Conservation (phyloP, 2,888 invertebrate species). For the Pogonocherus hispidulus region DNA sequence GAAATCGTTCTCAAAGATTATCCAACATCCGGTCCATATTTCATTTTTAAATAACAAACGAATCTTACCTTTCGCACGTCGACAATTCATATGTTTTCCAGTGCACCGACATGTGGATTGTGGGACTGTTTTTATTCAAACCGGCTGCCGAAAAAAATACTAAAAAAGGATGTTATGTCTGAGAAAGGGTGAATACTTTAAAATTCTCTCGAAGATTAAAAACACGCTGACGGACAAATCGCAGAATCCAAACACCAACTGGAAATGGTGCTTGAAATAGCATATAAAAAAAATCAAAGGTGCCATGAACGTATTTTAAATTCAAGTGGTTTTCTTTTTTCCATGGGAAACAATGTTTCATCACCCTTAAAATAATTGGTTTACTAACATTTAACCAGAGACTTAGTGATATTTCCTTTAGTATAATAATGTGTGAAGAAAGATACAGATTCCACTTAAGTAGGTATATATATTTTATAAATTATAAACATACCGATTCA, state of each 20-base stretch:
- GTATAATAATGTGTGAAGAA: too few species aligned
- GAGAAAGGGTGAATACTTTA: conserved; percentile 59
- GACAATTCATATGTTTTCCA: conserved; percentile 47
- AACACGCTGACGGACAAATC: conserved; percentile 59
- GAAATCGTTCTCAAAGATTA: conserved; percentile 47
- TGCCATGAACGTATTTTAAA: conserved; percentile 23
- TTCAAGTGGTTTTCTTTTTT: conserved; percentile 27
- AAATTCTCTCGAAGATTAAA: conserved; percentile 54
- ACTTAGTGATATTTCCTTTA: too few species aligned
- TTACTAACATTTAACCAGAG: background rate
- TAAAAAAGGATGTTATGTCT: conserved; percentile 64
- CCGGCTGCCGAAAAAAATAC: conserved; percentile 50
- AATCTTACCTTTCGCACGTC: conserved; percentile 52
- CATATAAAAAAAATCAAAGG: conserved; percentile 30
- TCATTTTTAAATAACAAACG: conserved; percentile 49
- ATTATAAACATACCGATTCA: too few species aligned
- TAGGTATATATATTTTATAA: too few species aligned
- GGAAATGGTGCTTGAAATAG: conserved; percentile 34
- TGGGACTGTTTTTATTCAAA: conserved; percentile 46
- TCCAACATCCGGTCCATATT: conserved; percentile 45
- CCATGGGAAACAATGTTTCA: conserved; percentile 26
- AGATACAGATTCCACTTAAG: too few species aligned
- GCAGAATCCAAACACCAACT: conserved; percentile 38
- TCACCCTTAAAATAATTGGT: background rate
- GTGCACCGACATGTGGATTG: conserved; percentile 46